These are phyloP conservation scores for Archivesica marissinica DNA, from an alignment of 1,140 invertebrate genomes.

Conservation along the genomic window DNA sequence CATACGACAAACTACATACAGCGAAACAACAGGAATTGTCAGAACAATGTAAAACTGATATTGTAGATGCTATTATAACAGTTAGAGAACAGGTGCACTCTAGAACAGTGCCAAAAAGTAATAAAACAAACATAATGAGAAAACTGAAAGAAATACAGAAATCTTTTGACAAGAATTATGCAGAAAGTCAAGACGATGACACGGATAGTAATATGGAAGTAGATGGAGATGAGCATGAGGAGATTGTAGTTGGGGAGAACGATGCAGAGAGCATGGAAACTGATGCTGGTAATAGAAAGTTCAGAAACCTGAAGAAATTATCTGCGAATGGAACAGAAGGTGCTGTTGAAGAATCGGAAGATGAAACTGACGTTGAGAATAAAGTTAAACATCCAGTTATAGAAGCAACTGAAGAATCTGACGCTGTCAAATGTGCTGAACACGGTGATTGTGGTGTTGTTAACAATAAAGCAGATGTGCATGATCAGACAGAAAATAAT, in stretches of 20 bases:
- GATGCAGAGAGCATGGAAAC: neutral
- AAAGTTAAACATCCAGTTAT: neutral
- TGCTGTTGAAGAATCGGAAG: neutral
- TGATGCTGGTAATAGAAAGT: neutral
- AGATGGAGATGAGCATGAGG: neutral
- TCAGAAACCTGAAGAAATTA: neutral
- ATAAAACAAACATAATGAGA: neutral
- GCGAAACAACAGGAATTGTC: neutral
- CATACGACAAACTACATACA: neutral
- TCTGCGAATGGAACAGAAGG: neutral
- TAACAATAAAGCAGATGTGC: neutral
- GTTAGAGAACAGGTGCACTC: neutral
- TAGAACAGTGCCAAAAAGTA: constrained; percentile 7
- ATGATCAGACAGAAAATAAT: neutral
- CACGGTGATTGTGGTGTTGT: neutral
- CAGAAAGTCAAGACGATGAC: neutral
- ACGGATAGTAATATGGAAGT: neutral
- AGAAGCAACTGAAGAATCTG: neutral
- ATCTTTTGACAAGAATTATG: neutral
- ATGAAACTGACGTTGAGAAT: neutral
- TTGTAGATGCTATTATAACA: neutral
- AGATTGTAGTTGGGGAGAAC: neutral
- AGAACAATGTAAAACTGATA: neutral
- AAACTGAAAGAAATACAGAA: constrained; percentile 3
- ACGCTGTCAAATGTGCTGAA: neutral